Evolutionary conservation across 2,113 vertebrate genomes (phyloP).

Genomic region (Taurulus bubalis): DNA sequence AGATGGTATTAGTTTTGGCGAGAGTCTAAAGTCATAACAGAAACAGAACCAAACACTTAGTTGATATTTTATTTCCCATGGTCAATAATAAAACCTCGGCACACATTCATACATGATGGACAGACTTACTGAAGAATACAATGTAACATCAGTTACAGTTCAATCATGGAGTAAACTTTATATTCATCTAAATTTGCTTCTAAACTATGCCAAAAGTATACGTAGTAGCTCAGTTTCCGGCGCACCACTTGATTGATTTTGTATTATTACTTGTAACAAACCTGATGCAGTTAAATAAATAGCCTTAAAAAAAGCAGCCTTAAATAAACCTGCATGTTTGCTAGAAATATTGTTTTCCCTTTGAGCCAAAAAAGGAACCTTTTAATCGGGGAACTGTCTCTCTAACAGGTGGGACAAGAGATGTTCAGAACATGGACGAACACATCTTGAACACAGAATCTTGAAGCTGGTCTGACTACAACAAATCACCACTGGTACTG

Average conservation of each 20-base stretch:
- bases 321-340: neutral
- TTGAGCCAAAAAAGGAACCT: neutral
- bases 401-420: neutral
- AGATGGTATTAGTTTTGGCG: too few relatives aligned
- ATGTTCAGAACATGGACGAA: neutral
- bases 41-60: too few relatives aligned
- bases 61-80: too few relatives aligned
- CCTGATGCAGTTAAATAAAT: neutral
- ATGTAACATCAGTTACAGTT: neutral
- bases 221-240: neutral
- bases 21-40: too few relatives aligned
- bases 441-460: neutral
- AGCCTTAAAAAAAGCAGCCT: too few relatives aligned
- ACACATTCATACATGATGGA: neutral
- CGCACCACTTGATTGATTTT: too few relatives aligned
- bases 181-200: neutral
- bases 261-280: slow-evolving; percentile 1
- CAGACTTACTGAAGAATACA: neutral
- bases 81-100: neutral
- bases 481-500: neutral
- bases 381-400: neutral
- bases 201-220: too few relatives aligned
- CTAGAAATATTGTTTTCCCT: neutral
- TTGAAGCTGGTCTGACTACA: neutral
- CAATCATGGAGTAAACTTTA: neutral